A percentile compares a stretch with the other conserved stretches of the same genome.
Evolutionary conservation across 2,888 invertebrate species (phyloP).

Genomic region (Nezara viridula): DNA sequence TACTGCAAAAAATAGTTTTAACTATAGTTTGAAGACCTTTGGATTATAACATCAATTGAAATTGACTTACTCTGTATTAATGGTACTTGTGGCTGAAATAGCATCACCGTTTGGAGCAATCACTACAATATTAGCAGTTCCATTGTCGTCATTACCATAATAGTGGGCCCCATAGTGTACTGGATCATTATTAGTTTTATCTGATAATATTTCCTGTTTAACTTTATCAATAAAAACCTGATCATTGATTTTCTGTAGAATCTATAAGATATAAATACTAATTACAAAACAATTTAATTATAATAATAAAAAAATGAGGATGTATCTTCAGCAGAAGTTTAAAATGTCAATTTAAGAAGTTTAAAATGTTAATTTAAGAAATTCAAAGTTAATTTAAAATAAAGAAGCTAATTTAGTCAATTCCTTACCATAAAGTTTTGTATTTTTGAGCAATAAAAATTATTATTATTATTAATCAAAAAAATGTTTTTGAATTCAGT

Average conservation of each 20-base stretch:
- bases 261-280: slow-evolving; percentile 68
- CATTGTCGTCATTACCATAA: slow-evolving; percentile 68
- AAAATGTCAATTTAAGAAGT: no score
- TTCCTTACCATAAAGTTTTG: no score
- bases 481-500: no score
- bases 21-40: neutral
- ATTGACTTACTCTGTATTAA: slow-evolving; percentile 76
- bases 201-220: slow-evolving; percentile 76
- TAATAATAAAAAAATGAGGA: no score
- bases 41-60: neutral
- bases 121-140: slow-evolving; percentile 85
- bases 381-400: no score
- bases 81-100: slow-evolving; percentile 90
- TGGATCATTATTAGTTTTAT: slow-evolving; percentile 71
- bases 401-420: no score
- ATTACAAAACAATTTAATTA: neutral
- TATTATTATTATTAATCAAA: no score
- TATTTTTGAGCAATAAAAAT: no score
- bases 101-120: slow-evolving; percentile 88
- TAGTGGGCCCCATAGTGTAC: slow-evolving; percentile 65
- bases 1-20: neutral
- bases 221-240: slow-evolving; percentile 74
- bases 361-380: no score
- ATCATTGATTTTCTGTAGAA: slow-evolving; percentile 76
- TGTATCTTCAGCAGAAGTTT: no score